phyloP scores from a whole-genome alignment of 1,140 invertebrate species.

The Trigoniulus corallinus region DNA sequence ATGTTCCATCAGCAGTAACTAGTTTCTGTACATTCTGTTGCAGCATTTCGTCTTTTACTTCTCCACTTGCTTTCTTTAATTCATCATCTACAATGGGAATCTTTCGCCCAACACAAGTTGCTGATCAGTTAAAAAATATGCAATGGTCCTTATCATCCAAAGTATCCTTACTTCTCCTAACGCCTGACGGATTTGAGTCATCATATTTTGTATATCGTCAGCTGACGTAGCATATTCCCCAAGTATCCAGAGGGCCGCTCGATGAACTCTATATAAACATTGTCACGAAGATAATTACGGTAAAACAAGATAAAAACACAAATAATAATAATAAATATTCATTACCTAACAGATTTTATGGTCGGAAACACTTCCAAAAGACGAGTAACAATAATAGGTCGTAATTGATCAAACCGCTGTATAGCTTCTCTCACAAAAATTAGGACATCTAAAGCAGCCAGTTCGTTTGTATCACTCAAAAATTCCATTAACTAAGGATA shows the following conservation, averaged over 20 bases:
- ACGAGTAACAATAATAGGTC: slow-evolving; percentile 51
- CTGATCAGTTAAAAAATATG: slow-evolving; percentile 2
- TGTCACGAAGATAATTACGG: background rate
- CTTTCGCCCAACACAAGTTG: slow-evolving; percentile 19
- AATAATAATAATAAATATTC: slow-evolving; percentile 6
- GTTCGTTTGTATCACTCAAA: slow-evolving; percentile 83
- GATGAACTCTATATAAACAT: slow-evolving; percentile 44
- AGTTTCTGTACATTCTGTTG: slow-evolving; percentile 35
- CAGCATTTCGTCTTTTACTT: slow-evolving; percentile 24
- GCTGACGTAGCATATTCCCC: slow-evolving; percentile 78
- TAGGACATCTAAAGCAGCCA: slow-evolving; percentile 84
- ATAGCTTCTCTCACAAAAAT: slow-evolving; percentile 90
- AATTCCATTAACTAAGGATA: slow-evolving; percentile 63
- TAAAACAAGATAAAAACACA: slow-evolving; percentile 7
- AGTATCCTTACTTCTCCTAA: slow-evolving; percentile 61
- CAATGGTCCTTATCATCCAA: background rate
- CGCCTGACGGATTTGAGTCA: slow-evolving; percentile 52
- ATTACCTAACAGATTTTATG: slow-evolving; percentile 32
- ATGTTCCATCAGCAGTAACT: slow-evolving; percentile 97
- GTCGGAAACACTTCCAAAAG: slow-evolving; percentile 23
- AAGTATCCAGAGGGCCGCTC: slow-evolving; percentile 93
- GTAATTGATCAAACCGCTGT: slow-evolving; percentile 70
- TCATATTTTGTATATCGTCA: slow-evolving; percentile 60
- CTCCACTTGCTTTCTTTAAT: slow-evolving; percentile 45
- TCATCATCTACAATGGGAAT: slow-evolving; percentile 82